A percentile compares a stretch with the other conserved stretches of the same genome.
phyloP scores from a whole-genome alignment of 2,888 invertebrate genomes.

The Hermodice carunculata region DNA sequence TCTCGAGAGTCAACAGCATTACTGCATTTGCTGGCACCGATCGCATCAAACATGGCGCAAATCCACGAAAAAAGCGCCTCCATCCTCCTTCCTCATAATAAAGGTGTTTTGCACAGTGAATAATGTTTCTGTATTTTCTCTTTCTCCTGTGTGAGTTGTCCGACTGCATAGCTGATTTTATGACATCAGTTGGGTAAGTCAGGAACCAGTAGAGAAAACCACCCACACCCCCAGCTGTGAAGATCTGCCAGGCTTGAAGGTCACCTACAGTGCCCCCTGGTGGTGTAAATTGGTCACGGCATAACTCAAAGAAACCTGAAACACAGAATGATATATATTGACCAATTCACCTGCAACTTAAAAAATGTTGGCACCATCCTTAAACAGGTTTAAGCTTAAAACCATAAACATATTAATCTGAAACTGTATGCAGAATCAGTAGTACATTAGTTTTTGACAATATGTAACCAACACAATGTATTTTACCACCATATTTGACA shows the following conservation, averaged over 20 bases:
- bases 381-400: neutral
- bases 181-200: conserved; percentile 44
- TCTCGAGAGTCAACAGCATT: conserved; percentile 35
- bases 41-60: conserved; percentile 40
- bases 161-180: conserved; percentile 44
- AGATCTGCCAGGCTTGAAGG: conserved; percentile 17
- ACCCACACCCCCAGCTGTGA: conserved; percentile 36
- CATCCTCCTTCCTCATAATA: conserved; percentile 40
- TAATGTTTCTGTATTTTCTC: conserved; percentile 27
- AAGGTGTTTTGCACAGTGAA: conserved; percentile 36
- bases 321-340: no score
- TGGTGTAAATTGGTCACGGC: conserved; percentile 28
- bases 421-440: no score
- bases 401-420: no score
- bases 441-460: no score
- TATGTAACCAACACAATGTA: no score
- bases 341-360: no score
- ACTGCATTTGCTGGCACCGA: conserved; percentile 45
- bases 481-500: no score
- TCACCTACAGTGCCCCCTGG: conserved; percentile 26
- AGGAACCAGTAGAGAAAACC: conserved; percentile 43
- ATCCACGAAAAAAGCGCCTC: conserved; percentile 40
- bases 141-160: conserved; percentile 29
- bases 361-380: no score
- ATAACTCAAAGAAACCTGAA: conserved; percentile 38